These are phyloP conservation scores for Drosophila kanekoi DNA, from an alignment of 2,888 invertebrate species.

Conservation along the genomic window DNA sequence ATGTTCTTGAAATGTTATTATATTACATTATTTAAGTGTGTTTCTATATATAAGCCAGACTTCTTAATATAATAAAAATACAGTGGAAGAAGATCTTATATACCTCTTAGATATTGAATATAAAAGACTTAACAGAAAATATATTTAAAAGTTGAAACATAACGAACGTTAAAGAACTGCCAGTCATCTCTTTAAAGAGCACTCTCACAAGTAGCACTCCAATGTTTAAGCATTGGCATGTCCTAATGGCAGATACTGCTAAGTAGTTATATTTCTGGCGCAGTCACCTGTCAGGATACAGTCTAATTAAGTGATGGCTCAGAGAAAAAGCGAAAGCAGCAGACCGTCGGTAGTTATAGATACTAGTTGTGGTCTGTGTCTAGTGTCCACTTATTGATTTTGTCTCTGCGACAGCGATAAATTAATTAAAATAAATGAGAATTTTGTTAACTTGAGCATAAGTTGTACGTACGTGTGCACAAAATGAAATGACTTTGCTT, in stretches of 20 bases:
- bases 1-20: too few relatives aligned
- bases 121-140: too few relatives aligned
- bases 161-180: too few relatives aligned
- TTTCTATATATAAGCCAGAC: too few relatives aligned
- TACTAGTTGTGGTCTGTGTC: background rate
- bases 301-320: constrained; percentile 49
- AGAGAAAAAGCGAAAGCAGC: background rate
- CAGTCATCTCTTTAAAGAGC: too few relatives aligned
- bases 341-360: constrained; percentile 2
- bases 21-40: too few relatives aligned
- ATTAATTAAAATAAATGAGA: constrained; percentile 56
- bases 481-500: background rate
- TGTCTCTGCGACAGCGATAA: constrained; percentile 24
- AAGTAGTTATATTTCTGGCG: constrained; percentile 24
- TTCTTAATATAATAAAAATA: too few relatives aligned
- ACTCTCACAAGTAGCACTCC: too few relatives aligned
- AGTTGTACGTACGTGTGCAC: background rate
- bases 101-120: too few relatives aligned
- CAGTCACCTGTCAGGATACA: constrained; percentile 5
- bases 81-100: too few relatives aligned
- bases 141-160: too few relatives aligned
- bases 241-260: background rate
- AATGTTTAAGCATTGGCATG: too few relatives aligned
- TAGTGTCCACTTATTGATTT: constrained; percentile 45
- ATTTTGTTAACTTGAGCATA: constrained; percentile 41